Evolutionary conservation across 1,140 invertebrate species (phyloP).

Genomic region (Drosophila erecta): DNA sequence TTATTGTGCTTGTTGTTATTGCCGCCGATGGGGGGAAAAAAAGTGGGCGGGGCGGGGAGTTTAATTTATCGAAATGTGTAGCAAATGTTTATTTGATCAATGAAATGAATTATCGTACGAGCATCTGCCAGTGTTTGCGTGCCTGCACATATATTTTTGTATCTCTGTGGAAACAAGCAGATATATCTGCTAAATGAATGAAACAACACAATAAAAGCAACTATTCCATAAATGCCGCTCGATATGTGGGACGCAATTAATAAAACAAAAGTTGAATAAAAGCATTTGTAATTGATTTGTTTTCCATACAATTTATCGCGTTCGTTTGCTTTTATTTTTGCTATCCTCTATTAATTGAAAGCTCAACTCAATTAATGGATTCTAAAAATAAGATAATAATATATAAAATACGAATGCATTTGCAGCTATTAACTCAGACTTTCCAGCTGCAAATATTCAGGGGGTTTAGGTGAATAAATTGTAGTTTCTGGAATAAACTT

Average conservation of each 20-base stretch:
- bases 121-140: constrained; percentile 17
- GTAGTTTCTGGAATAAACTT: not conserved
- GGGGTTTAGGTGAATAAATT: constrained; percentile 1
- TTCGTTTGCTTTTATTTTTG: constrained; percentile 16
- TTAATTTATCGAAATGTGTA: constrained; percentile 81
- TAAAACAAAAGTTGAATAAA: constrained; percentile 3
- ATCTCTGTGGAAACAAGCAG: constrained; percentile 49
- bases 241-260: constrained; percentile 34
- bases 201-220: constrained; percentile 42
- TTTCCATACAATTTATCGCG: constrained; percentile 73
- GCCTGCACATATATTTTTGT: constrained; percentile 15
- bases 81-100: constrained; percentile 82
- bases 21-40: constrained; percentile 39
- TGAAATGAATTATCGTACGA: constrained; percentile 80
- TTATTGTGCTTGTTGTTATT: constrained; percentile 11
- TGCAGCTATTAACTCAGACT: constrained; percentile 4
- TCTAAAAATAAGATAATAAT: not conserved
- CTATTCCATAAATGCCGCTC: constrained; percentile 46
- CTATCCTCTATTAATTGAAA: not conserved
- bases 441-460: not conserved
- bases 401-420: constrained; percentile 33
- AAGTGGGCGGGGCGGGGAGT: constrained; percentile 29
- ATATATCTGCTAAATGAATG: constrained; percentile 55
- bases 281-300: constrained; percentile 75
- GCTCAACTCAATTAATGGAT: no score